Conservation (phyloP, 1,140 invertebrate species). For the Plectrocnemia conspersa region DNA sequence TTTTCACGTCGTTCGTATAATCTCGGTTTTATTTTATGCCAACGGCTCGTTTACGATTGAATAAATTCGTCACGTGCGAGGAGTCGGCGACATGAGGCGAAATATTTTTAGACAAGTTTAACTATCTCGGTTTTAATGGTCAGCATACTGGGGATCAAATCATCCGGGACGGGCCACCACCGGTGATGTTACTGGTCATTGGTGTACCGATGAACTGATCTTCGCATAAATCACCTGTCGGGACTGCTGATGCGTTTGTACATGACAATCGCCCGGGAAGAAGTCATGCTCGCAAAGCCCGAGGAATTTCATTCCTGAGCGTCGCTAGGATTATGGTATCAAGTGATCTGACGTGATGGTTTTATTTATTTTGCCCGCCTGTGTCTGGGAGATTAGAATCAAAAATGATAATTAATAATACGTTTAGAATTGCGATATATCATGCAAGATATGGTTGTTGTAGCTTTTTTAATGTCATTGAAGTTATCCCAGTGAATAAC, state of each 20-base stretch:
- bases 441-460: no score
- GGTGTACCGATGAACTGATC: neutral
- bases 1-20: no score
- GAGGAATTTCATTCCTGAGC: neutral
- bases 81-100: neutral
- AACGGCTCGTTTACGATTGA: no score
- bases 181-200: no score
- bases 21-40: no score
- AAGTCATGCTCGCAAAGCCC: neutral
- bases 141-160: constrained; percentile 1
- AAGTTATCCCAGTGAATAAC: no score
- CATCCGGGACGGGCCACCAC: constrained; percentile 1
- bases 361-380: no score
- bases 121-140: neutral
- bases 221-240: constrained; percentile 3
- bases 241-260: neutral
- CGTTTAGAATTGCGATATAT: no score
- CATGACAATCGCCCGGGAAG: neutral
- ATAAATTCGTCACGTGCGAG: neutral
- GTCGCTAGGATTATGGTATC: neutral
- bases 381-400: no score
- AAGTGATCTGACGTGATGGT: no score
- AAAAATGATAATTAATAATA: no score
- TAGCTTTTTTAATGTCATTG: no score
- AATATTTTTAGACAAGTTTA: constrained; percentile 9